Evolutionary conservation across 2,113 vertebrate genomes (phyloP).

Genomic region (Tragelaphus buxtoni): DNA sequence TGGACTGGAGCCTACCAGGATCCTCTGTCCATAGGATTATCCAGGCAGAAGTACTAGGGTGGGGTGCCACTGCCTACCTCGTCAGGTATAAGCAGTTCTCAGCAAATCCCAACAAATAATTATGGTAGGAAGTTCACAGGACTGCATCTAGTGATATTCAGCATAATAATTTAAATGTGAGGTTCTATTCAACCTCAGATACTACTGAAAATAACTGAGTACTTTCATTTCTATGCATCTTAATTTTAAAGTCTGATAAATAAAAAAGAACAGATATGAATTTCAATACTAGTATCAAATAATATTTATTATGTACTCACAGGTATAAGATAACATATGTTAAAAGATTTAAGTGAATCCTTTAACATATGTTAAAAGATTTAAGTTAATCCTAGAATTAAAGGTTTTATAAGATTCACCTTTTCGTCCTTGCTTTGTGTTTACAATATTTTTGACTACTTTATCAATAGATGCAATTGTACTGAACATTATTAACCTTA

Average conservation of each 20-base stretch:
- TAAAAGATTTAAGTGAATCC: neutral
- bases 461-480: neutral
- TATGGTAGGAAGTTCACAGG: neutral
- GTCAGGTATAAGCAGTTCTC: neutral
- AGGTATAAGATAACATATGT: neutral
- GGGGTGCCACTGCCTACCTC: too few relatives aligned
- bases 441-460: neutral
- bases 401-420: neutral
- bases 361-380: neutral
- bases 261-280: neutral
- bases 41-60: too few relatives aligned
- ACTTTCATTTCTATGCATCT: neutral
- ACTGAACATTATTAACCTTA: neutral
- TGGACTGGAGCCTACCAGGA: too few relatives aligned
- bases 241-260: conserved; percentile 10
- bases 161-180: neutral
- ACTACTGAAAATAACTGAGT: neutral
- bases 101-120: conserved; percentile 6
- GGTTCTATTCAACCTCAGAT: neutral
- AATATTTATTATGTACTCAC: neutral
- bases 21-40: too few relatives aligned
- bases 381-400: neutral
- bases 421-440: neutral
- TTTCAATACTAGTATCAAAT: conserved; percentile 6
- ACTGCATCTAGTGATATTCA: neutral